Conservation (phyloP, 2,888 invertebrate species). For the Thecocarcelia acutangulata region DNA sequence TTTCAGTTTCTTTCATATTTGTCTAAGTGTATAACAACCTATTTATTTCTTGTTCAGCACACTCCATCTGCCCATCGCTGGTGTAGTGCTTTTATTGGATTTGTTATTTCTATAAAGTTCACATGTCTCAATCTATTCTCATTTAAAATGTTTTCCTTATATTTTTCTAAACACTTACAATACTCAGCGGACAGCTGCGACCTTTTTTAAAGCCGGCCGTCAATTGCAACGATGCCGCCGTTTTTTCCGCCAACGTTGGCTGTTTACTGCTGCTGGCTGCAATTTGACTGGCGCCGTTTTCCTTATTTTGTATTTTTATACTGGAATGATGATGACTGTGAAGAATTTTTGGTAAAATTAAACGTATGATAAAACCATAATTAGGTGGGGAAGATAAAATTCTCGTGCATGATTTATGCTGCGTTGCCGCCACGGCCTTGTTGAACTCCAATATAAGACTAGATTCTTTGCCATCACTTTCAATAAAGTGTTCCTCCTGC, state of each 20-base stretch:
- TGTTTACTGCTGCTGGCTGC: conserved; percentile 39
- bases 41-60: too few relatives aligned
- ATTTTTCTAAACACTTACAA: conserved; percentile 76
- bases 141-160: background rate
- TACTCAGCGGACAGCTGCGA: conserved; percentile 79
- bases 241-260: conserved; percentile 23
- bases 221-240: conserved; percentile 52
- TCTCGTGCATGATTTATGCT: conserved; percentile 76
- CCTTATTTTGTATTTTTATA: conserved; percentile 56
- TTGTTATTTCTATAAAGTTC: too few relatives aligned
- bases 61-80: too few relatives aligned
- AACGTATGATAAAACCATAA: conserved; percentile 80
- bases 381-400: conserved; percentile 79
- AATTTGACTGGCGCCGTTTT: conserved; percentile 37
- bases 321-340: conserved; percentile 70
- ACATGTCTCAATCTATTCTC: too few relatives aligned
- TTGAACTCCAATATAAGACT: conserved; percentile 80
- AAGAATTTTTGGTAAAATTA: conserved; percentile 78
- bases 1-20: too few relatives aligned
- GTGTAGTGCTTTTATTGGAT: too few relatives aligned
- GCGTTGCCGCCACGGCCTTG: conserved; percentile 73
- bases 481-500: conserved; percentile 79
- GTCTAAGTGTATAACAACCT: too few relatives aligned
- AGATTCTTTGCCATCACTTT: conserved; percentile 80
- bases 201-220: conserved; percentile 67